Conservation (phyloP, 1,140 invertebrate species). For the Brachionus sp. region DNA sequence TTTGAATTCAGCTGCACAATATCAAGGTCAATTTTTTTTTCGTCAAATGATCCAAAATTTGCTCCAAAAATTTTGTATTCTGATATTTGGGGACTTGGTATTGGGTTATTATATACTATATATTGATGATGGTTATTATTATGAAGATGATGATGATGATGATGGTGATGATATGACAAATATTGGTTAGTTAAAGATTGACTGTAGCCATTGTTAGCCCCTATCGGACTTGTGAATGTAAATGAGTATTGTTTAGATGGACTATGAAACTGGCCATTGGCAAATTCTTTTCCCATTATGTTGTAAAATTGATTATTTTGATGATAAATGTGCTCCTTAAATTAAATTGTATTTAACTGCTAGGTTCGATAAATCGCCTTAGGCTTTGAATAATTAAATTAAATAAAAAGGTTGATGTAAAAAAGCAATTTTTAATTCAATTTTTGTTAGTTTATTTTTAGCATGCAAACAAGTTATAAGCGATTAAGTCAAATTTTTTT, state of each 20-base stretch:
- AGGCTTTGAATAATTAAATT: constrained; percentile 15
- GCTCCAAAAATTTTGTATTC: constrained; percentile 35
- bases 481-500: neutral
- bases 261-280: neutral
- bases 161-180: neutral
- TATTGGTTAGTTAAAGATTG: neutral
- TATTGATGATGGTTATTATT: neutral
- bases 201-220: neutral
- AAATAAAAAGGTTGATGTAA: neutral
- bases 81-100: neutral
- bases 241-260: neutral
- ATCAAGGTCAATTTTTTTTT: constrained; percentile 35
- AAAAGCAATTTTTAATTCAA: neutral
- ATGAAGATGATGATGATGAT: too few relatives aligned
- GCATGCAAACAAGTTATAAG: neutral
- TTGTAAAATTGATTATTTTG: neutral
- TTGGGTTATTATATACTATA: neutral
- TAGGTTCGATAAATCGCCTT: neutral
- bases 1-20: constrained; percentile 7
- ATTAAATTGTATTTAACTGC: neutral
- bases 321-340: constrained; percentile 16
- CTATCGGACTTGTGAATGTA: neutral
- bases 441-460: neutral
- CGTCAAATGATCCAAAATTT: constrained; percentile 6
- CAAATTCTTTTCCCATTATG: neutral